phyloP scores from a whole-genome alignment of 2,888 invertebrate genomes.

The Perithous albicinctus region DNA sequence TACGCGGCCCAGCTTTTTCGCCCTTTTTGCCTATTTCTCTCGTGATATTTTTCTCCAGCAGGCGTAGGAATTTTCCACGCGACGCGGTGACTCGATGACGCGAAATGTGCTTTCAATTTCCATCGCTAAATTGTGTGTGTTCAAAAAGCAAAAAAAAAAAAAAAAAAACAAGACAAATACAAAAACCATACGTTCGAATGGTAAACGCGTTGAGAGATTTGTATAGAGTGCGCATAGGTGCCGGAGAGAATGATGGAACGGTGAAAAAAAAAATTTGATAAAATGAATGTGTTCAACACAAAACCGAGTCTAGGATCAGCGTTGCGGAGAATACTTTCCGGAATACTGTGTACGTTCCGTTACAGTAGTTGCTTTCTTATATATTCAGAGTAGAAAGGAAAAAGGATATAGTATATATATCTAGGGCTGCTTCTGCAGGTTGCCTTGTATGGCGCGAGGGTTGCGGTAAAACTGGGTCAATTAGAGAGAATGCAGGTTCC shows the following conservation, averaged over 20 bases:
- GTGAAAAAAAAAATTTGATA: background rate
- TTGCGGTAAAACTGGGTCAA: slow-evolving; percentile 75
- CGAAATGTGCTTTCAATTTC: slow-evolving; percentile 10
- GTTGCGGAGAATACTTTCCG: slow-evolving; percentile 19
- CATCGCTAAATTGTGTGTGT: background rate
- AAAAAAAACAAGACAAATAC: background rate
- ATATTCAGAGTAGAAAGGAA: slow-evolving; percentile 11
- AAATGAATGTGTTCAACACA: slow-evolving; percentile 17
- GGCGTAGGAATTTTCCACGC: slow-evolving; percentile 6
- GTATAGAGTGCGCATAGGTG: background rate
- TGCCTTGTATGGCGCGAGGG: slow-evolving; percentile 53
- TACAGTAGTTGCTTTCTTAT: slow-evolving; percentile 17
- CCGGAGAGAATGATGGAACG: background rate
- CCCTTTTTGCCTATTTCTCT: slow-evolving; percentile 8
- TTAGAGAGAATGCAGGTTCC: slow-evolving; percentile 70
- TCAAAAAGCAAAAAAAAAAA: slow-evolving; percentile 7
- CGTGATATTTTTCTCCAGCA: background rate
- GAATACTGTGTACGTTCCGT: slow-evolving; percentile 1
- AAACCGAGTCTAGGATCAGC: background rate
- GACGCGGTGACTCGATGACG: slow-evolving; percentile 20
- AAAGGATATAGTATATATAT: background rate
- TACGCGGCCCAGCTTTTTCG: background rate
- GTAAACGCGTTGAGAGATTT: slow-evolving; percentile 12
- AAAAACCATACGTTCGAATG: slow-evolving; percentile 8
- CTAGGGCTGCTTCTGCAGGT: slow-evolving; percentile 17